phyloP scores from a whole-genome alignment of 2,797 vertebrate species.

The Avahi laniger region DNA sequence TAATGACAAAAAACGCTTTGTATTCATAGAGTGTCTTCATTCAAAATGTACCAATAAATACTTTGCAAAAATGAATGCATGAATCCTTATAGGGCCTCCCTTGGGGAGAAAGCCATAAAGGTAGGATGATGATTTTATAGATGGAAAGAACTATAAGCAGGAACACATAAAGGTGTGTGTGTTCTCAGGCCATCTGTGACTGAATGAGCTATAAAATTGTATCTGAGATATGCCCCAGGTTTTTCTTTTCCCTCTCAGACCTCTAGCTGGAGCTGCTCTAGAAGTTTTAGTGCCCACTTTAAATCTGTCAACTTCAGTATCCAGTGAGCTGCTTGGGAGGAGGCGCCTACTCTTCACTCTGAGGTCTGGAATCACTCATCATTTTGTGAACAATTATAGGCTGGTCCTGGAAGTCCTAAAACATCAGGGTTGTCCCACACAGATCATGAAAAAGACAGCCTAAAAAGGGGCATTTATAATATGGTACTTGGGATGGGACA shows the following conservation, averaged over 20 bases:
- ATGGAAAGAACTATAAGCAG: background rate
- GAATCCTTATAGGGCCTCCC: background rate
- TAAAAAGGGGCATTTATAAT: background rate
- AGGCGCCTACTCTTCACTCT: background rate
- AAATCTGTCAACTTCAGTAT: conserved; percentile 54
- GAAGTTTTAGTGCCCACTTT: conserved; percentile 52
- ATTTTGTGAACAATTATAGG: background rate
- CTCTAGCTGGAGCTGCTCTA: background rate
- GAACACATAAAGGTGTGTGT: background rate
- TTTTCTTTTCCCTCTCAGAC: background rate
- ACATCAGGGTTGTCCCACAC: background rate
- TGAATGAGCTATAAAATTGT: background rate
- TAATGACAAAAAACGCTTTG: conserved; percentile 40
- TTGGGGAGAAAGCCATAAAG: conserved; percentile 20
- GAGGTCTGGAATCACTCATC: background rate
- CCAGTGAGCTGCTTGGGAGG: background rate
- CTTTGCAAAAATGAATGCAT: background rate
- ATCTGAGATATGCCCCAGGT: background rate
- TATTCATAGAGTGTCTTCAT: conserved; percentile 4
- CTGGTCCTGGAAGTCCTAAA: background rate
- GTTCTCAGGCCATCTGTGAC: conserved; percentile 45
- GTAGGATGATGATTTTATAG: conserved; percentile 51
- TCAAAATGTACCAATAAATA: background rate
- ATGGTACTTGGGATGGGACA: background rate
- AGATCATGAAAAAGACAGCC: background rate